phyloP scores from a whole-genome alignment of 2,113 vertebrate genomes.

The Carassius gibelio region DNA sequence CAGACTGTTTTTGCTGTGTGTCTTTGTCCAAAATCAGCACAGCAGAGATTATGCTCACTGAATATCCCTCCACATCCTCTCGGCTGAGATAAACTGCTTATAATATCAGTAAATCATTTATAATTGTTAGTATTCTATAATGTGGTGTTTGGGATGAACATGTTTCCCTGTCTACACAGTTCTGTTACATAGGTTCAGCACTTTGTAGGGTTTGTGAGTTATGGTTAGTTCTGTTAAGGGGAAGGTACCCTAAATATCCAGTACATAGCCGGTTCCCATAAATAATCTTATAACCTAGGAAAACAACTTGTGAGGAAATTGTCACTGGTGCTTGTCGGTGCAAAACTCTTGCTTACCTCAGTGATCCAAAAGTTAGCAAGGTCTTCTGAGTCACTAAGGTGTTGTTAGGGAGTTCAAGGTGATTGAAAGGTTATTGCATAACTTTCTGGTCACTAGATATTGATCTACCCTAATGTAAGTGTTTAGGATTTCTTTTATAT shows the following conservation, averaged over 20 bases:
- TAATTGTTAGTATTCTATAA: constrained; percentile 4
- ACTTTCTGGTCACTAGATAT: background rate
- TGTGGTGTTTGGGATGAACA: background rate
- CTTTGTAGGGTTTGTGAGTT: background rate
- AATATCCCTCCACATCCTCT: constrained; percentile 31
- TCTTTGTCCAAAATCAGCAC: constrained; percentile 33
- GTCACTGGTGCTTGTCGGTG: background rate
- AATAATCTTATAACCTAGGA: background rate
- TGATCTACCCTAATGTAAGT: background rate
- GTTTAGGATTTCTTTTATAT: background rate
- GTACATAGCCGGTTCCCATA: background rate
- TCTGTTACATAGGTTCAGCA: background rate
- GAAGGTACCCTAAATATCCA: background rate
- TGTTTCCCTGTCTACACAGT: background rate
- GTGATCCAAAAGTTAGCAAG: too few species aligned
- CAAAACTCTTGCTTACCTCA: too few species aligned
- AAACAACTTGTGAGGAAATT: background rate
- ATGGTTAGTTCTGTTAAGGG: background rate
- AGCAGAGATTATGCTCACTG: constrained; percentile 34
- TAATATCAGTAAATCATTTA: constrained; percentile 2
- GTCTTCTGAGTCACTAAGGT: background rate
- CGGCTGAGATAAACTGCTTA: constrained; percentile 7
- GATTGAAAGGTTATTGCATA: background rate
- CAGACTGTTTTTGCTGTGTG: constrained; percentile 18
- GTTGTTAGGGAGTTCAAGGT: too few species aligned